Conservation (phyloP, 2,888 invertebrate species). For the Ditylenchus weischeri region DNA sequence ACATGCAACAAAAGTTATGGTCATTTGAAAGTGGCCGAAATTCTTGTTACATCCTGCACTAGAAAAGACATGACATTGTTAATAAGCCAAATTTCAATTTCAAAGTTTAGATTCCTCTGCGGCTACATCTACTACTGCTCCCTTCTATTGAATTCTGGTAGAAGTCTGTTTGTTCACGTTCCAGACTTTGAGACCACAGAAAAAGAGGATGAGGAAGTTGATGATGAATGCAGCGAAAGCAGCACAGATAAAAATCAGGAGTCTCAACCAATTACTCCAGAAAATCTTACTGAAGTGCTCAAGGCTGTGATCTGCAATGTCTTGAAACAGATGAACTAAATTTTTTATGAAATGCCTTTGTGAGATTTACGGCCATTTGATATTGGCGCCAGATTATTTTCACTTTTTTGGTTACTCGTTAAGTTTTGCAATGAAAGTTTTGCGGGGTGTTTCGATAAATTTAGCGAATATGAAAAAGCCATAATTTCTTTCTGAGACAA, state of each 20-base stretch:
- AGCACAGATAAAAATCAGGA: not conserved
- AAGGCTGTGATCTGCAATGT: slow-evolving; percentile 13
- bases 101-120: slow-evolving; percentile 34
- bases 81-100: no score
- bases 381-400: no score
- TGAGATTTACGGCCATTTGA: not conserved
- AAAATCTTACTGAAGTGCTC: slow-evolving; percentile 15
- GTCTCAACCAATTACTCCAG: slow-evolving; percentile 7
- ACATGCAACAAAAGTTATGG: no score
- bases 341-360: not conserved
- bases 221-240: not conserved
- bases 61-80: no score
- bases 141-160: slow-evolving; percentile 17
- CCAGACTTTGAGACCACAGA: slow-evolving; percentile 22
- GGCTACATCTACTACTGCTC: slow-evolving; percentile 34
- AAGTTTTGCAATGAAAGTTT: no score
- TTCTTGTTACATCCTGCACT: no score
- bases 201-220: not conserved
- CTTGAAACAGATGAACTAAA: slow-evolving; percentile 6
- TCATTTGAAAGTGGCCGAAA: no score
- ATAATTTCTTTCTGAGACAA: no score
- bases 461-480: no score
- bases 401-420: no score
- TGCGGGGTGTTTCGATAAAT: no score
- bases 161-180: slow-evolving; percentile 31